phyloP scores from a whole-genome alignment of 2,797 vertebrate species.

The Amblyraja radiata region DNA sequence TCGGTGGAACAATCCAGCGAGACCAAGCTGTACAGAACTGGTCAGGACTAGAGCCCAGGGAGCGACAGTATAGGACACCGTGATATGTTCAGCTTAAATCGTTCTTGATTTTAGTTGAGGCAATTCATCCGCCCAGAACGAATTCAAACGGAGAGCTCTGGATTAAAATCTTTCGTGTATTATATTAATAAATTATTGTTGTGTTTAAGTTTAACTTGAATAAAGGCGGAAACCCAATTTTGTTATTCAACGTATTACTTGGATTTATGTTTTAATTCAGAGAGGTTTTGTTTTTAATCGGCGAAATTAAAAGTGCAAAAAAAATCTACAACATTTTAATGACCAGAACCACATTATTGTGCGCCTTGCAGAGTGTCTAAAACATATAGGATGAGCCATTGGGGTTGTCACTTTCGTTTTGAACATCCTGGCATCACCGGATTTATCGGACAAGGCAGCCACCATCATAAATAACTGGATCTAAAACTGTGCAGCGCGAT shows the following conservation, averaged over 20 bases:
- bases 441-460: not conserved
- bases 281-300: not conserved
- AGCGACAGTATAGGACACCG: not conserved
- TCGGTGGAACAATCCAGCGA: constrained; percentile 1
- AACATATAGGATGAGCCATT: not conserved
- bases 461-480: not conserved
- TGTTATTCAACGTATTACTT: not conserved
- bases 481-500: not conserved
- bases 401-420: not conserved
- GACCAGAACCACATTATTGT: not conserved
- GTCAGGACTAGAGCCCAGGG: not conserved
- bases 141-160: not conserved
- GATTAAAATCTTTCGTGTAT: not conserved
- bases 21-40: not conserved
- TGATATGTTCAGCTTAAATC: not conserved
- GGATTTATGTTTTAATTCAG: not conserved
- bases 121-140: not conserved
- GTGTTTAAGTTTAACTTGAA: not conserved
- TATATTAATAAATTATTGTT: not conserved
- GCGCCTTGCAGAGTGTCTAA: not conserved
- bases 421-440: not conserved
- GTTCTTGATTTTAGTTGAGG: not conserved
- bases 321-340: not conserved
- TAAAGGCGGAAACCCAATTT: not conserved
- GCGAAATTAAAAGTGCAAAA: not conserved